Evolutionary conservation across 2,888 invertebrate genomes (phyloP).

Genomic region (Oligia latruncula): DNA sequence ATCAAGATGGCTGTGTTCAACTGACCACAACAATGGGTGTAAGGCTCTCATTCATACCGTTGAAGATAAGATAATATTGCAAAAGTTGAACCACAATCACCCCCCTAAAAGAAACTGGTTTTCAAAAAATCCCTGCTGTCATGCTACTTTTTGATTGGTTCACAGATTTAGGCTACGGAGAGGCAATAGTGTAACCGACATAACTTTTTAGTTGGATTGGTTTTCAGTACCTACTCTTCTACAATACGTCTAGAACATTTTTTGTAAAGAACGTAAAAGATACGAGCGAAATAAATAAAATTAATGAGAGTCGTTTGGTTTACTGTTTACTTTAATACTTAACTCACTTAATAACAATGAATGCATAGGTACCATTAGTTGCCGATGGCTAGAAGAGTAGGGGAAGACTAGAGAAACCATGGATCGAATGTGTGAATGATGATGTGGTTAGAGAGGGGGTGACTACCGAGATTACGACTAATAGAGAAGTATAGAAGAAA

Average conservation of each 20-base stretch:
- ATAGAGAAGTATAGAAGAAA: too few relatives aligned
- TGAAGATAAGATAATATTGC: conserved; percentile 7
- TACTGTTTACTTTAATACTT: too few relatives aligned
- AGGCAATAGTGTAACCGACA: neutral
- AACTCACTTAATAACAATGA: too few relatives aligned
- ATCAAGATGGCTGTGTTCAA: conserved; percentile 51
- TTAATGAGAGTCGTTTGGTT: neutral
- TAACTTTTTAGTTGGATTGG: neutral
- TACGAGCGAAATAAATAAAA: neutral
- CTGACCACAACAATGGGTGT: conserved; percentile 40
- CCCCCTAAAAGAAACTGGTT: conserved; percentile 40
- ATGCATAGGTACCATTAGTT: too few relatives aligned
- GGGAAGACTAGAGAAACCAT: too few relatives aligned
- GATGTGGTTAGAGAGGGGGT: too few relatives aligned
- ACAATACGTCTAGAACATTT: neutral
- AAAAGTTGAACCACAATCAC: conserved; percentile 35
- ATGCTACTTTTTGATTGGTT: neutral
- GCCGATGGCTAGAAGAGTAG: too few relatives aligned
- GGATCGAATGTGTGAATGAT: too few relatives aligned
- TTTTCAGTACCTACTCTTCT: neutral
- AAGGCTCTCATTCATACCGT: conserved; percentile 36
- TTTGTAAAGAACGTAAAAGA: neutral
- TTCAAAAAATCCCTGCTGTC: neutral
- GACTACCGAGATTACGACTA: too few relatives aligned
- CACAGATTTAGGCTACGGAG: neutral